Base-by-base conservation (phyloP, 2,888 invertebrate species). In the Drosophila paramelanica region DNA sequence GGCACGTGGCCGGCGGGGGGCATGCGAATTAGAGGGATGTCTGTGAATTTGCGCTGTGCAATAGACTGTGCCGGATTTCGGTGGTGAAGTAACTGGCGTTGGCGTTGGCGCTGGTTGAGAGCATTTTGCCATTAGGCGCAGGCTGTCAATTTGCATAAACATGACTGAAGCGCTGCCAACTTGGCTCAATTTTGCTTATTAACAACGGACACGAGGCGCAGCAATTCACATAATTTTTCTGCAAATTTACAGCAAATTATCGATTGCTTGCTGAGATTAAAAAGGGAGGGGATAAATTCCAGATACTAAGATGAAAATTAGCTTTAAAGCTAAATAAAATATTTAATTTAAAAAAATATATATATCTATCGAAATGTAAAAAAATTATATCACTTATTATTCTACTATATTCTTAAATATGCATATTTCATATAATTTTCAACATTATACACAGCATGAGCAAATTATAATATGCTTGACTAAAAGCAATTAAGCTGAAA, bases 111-210 rank as follows among this genome's bases (percentile, higher is more conserved):
- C 39, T 43, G 38, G 46, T 43, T 77, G 62, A 67, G 50, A 72
- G 77, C 77, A 73, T 77, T 77, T 77, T 47, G 43, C 60, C 75
- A 77, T 77, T 73, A 75, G 64, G 47, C 53, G 50, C 42, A 51
- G 64, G 38, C 64, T 77, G 67, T 65, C 62, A 75, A 75, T 75
- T 75, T 75, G 73, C 75, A 75, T 77, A 75, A 67, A 67, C 67
- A 77, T 64, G 36, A 47, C 67, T 67, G 41, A 55, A 53, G 33
- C 46, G n/a, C 36, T 56, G 53, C 27, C 42, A 77, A 60, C 62
- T 46, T 72, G 52, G 51, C 59, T 69, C 67, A 67, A 75, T 77
- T 77, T 77, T 77, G 57, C 62, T 62, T 72, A 67, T 67, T 67
- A 77, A 77, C 73, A 75, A 77, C 57, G 60, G 77, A 60, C 72